Conservation (phyloP, 2,113 vertebrate genomes). For the rabbit (Oryctolagus cuniculus) region DNA sequence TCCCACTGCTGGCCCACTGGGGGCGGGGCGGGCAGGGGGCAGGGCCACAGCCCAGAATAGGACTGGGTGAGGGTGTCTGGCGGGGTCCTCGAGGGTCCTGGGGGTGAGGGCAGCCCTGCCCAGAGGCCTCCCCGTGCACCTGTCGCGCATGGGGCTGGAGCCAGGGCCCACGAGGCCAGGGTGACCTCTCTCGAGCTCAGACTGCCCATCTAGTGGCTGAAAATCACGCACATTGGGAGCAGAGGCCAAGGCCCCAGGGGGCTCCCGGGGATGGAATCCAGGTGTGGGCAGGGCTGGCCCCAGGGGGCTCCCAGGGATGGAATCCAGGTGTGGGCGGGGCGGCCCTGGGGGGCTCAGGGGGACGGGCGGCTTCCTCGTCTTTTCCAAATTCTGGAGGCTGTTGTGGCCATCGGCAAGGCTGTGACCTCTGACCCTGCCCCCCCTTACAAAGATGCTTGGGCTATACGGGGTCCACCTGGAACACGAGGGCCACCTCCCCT, state of each 20-base stretch:
- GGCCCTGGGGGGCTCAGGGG: not conserved
- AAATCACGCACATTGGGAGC: not conserved
- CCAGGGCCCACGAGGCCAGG: too few relatives aligned
- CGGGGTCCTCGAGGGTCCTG: too few relatives aligned
- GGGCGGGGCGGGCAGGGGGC: too few relatives aligned
- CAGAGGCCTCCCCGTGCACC: too few relatives aligned
- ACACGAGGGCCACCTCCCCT: not conserved
- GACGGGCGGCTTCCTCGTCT: not conserved
- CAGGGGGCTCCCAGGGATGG: not conserved
- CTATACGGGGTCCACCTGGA: not conserved
- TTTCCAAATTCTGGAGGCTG: not conserved
- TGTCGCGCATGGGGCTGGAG: too few relatives aligned
- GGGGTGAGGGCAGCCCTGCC: too few relatives aligned
- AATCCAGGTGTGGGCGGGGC: not conserved
- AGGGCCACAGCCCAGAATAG: too few relatives aligned
- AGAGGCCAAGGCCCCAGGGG: not conserved
- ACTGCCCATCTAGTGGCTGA: not conserved
- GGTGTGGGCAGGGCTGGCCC: not conserved
- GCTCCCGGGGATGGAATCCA: not conserved
- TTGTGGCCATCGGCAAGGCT: rapidly evolving
- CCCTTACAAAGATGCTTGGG: too few relatives aligned
- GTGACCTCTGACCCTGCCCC: too few relatives aligned
- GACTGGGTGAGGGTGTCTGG: too few relatives aligned
- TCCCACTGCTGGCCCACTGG: too few relatives aligned
- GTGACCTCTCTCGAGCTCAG: too few relatives aligned